Base-by-base conservation (phyloP, 1,140 invertebrate genomes). In the Gryon sp. region DNA sequence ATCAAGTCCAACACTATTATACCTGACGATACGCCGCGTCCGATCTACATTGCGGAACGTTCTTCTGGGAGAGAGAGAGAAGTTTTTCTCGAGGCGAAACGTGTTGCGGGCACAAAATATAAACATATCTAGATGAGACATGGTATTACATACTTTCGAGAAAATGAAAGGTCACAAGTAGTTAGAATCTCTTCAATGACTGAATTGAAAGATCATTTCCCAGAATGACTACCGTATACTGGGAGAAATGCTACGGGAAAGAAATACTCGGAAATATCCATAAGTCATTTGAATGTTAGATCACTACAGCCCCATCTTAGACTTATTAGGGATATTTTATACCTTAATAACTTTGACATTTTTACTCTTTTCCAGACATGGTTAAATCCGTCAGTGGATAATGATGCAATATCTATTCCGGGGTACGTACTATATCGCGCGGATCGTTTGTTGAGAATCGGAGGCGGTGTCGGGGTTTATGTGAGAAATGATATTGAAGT, bases 381-480 rank as follows among this genome's bases (percentile, higher is more conserved):
- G 46, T 19, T 50, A 11, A 34, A 50, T 34, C 2, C 6, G 1
- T n/a, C 2, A 2, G n/a, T 34, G 1, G 16, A 32, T 19, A 12
- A 8, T 0, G n/a, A 5, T 3, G 26, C 6, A 2, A 11, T 50
- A 3, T 15, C 9, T 18, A 34, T 50, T 11, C 8, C 7, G 4
- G 46, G 26, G 5, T 50, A 50, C 20, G 11, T 19, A 0, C 4
- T 50, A 19, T 5, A 19, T 1, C 28, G 46, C 1, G 11, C n/a
- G n/a, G 46, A 50, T 14, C 32, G 46, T 19, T 0, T 0, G 2
- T 7, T 16, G 1, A 32, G 26, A 8, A 30, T 26, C 8, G 46
- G 46, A 19, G n/a, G n/a, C n/a, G 46, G 46, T 50, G 28, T 50
- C 11, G 46, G 8, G 1, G 19, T 50, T 19, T 50, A 34, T 19